Conservation (phyloP, 2,888 invertebrate species). For the Ectemnius cavifrons region DNA sequence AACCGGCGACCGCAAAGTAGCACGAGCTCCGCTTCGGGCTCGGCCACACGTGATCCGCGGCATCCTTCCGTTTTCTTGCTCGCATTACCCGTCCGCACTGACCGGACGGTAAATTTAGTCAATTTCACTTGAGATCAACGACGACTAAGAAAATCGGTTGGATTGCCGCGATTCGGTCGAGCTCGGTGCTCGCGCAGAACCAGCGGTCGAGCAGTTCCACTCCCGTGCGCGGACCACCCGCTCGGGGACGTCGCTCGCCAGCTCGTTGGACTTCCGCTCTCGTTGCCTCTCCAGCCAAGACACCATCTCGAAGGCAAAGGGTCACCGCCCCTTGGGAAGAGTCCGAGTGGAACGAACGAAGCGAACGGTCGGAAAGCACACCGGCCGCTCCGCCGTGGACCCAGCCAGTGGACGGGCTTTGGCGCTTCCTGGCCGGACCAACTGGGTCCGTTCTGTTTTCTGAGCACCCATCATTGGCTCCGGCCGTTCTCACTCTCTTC, state of each 20-base stretch:
- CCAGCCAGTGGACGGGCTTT: conserved; percentile 69
- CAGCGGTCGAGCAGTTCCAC: conserved; percentile 19
- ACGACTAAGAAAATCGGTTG: conserved; percentile 35
- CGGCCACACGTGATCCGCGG: conserved; percentile 60
- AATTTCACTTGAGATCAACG: conserved; percentile 61
- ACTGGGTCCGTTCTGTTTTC: conserved; percentile 74
- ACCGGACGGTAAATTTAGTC: conserved; percentile 66
- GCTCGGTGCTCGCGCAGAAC: conserved; percentile 22
- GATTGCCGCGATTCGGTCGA: conserved; percentile 37
- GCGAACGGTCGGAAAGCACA: background rate
- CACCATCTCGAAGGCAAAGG: conserved; percentile 33
- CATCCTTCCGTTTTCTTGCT: conserved; percentile 44
- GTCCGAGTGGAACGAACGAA: too few species aligned
- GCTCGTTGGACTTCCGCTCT: too few species aligned
- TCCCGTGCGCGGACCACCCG: conserved; percentile 21
- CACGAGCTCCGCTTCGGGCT: conserved; percentile 24
- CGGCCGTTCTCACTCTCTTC: conserved; percentile 50
- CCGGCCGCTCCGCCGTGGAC: conserved; percentile 61
- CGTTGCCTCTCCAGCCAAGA: too few species aligned
- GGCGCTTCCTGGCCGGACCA: conserved; percentile 67
- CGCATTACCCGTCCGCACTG: conserved; percentile 37
- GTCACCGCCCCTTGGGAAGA: too few species aligned
- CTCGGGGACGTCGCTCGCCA: background rate
- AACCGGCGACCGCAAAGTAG: conserved; percentile 26
- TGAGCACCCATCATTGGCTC: conserved; percentile 70